These are phyloP conservation scores for Pterostichus niger DNA, from an alignment of 2,888 invertebrate species.

Conservation along the genomic window DNA sequence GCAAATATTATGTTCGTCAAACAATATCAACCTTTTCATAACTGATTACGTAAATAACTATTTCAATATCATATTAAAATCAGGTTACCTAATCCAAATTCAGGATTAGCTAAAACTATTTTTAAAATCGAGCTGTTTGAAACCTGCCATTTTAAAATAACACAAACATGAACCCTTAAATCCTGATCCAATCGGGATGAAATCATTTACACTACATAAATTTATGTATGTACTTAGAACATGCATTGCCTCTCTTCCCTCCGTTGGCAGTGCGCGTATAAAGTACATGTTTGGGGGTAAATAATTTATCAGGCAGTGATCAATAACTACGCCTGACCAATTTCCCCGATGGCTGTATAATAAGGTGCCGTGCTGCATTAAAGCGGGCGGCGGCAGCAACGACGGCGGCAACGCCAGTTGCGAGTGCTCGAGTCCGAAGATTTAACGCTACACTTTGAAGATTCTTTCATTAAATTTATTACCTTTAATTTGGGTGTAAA, in stretches of 20 bases:
- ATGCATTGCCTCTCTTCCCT: not conserved
- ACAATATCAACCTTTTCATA: too few species aligned
- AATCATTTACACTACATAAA: conserved; percentile 54
- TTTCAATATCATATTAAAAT: too few species aligned
- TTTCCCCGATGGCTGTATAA: conserved; percentile 64
- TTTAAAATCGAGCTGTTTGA: too few species aligned
- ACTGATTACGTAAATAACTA: too few species aligned
- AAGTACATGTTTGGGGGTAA: conserved; percentile 57
- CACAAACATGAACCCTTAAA: conserved; percentile 33
- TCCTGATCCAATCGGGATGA: conserved; percentile 20
- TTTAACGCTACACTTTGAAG: conserved; percentile 60
- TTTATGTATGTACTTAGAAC: conserved; percentile 51
- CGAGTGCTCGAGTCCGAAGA: conserved; percentile 25
- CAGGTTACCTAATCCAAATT: too few species aligned
- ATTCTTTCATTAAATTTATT: conserved; percentile 65
- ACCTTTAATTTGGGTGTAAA: conserved; percentile 66
- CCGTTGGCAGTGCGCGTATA: conserved; percentile 5
- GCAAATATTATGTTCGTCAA: too few species aligned
- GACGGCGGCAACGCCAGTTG: not conserved
- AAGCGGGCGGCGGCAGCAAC: not conserved
- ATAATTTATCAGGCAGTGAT: conserved; percentile 63
- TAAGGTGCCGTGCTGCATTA: conserved; percentile 61
- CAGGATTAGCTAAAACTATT: too few species aligned
- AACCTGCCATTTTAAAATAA: not conserved
- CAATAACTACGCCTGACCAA: conserved; percentile 61